Evolutionary conservation across 2,797 vertebrate genomes (phyloP).

Genomic region (Silurus lanzhouensis): DNA sequence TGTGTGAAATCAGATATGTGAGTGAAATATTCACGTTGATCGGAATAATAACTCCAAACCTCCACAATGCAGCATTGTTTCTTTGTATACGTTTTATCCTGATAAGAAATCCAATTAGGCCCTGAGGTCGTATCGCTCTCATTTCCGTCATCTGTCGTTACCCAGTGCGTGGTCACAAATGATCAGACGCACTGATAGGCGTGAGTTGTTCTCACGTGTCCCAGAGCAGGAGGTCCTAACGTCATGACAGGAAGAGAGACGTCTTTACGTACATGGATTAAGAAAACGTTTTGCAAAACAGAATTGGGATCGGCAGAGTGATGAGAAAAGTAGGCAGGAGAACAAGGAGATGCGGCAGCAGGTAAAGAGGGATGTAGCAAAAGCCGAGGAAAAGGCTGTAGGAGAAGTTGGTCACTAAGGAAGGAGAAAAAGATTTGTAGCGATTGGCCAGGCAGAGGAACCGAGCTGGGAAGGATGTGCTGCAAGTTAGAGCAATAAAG

Average conservation of each 20-base stretch:
- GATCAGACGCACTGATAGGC: conserved; percentile 64
- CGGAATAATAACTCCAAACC: conserved; percentile 37
- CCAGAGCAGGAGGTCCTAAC: conserved; percentile 67
- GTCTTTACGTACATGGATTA: not conserved
- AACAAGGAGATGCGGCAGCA: no score
- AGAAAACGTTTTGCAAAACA: no score
- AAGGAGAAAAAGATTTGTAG: no score
- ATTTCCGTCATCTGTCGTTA: conserved; percentile 65
- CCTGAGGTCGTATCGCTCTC: conserved; percentile 52
- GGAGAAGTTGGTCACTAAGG: no score
- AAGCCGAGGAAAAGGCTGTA: no score
- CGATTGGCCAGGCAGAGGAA: no score
- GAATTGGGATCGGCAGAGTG: no score
- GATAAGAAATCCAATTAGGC: conserved; percentile 78
- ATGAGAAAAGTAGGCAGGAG: no score
- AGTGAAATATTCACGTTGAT: conserved; percentile 51
- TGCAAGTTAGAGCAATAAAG: no score
- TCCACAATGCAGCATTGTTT: conserved; percentile 51
- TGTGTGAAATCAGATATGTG: conserved; percentile 42
- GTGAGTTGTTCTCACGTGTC: conserved; percentile 63
- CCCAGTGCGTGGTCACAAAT: conserved; percentile 66
- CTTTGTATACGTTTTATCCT: conserved; percentile 57
- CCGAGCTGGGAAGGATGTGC: no score
- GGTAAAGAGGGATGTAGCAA: no score
- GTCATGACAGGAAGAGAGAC: not conserved